These are phyloP conservation scores for Oryzias dopingdopingensis DNA, from an alignment of 2,797 vertebrate genomes.

Conservation along the genomic window DNA sequence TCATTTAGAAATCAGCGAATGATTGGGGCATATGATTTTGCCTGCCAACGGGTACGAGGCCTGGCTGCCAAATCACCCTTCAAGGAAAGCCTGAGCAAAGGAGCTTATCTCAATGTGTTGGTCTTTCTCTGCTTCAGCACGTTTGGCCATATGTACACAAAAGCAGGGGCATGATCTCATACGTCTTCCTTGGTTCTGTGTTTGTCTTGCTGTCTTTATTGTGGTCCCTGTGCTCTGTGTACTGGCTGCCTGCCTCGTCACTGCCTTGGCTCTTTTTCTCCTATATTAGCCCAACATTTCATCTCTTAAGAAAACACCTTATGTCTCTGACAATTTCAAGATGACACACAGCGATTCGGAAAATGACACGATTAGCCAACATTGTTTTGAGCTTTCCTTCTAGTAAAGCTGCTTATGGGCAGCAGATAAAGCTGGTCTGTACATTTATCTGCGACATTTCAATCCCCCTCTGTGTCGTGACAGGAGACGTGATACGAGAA, in stretches of 20 bases:
- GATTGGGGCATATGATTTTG: slow-evolving; percentile 58
- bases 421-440: slow-evolving; percentile 62
- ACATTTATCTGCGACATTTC: slow-evolving; percentile 70
- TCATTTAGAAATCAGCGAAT: slow-evolving; percentile 66
- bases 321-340: slow-evolving; percentile 53
- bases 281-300: slow-evolving; percentile 33
- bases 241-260: slow-evolving; percentile 4
- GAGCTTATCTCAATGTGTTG: slow-evolving; percentile 71
- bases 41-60: slow-evolving; percentile 62
- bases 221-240: slow-evolving; percentile 37
- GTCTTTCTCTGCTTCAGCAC: slow-evolving; percentile 63
- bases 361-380: slow-evolving; percentile 67
- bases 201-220: slow-evolving; percentile 70
- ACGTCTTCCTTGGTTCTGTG: slow-evolving; percentile 66
- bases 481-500: slow-evolving; percentile 47
- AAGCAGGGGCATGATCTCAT: slow-evolving; percentile 64
- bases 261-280: slow-evolving; percentile 34
- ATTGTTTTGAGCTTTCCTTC: slow-evolving; percentile 60
- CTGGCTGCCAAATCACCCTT: slow-evolving; percentile 69
- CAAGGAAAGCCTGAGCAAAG: slow-evolving; percentile 62
- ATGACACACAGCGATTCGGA: slow-evolving; percentile 51
- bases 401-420: slow-evolving; percentile 74
- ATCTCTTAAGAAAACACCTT: slow-evolving; percentile 58
- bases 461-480: slow-evolving; percentile 64
- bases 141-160: slow-evolving; percentile 66